Percentiles rank a stretch among this genome's conserved stretches.
These are phyloP conservation scores for Pyrgus malvae DNA, from an alignment of 2,888 invertebrate genomes.

Conservation along the genomic window DNA sequence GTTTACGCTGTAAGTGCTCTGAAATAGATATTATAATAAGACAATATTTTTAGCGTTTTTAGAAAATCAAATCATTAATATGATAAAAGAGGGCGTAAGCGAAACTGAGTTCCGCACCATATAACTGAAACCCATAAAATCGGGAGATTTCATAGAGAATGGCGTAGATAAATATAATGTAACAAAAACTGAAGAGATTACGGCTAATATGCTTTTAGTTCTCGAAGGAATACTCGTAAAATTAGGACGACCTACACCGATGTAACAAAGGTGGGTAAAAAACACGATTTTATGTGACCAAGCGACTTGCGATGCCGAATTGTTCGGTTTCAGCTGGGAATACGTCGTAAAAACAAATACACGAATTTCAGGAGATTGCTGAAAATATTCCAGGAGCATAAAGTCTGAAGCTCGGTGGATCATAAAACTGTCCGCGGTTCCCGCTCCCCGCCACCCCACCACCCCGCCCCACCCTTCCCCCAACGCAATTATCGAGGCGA, in stretches of 20 bases:
- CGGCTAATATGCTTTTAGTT: no score
- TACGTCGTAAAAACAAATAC: conserved; percentile 19
- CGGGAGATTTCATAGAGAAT: no score
- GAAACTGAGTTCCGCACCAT: no score
- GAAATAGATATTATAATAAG: no score
- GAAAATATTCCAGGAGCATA: conserved; percentile 13
- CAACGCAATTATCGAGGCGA: background rate
- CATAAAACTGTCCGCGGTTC: conserved; percentile 14
- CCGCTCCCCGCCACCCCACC: background rate
- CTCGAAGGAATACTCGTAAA: background rate
- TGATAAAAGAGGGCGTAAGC: no score
- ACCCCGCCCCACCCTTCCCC: background rate
- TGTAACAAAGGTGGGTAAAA: conserved; percentile 1
- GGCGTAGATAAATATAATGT: no score
- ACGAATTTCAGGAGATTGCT: conserved; percentile 16
- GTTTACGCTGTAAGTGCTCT: no score
- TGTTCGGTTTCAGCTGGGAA: conserved; percentile 15
- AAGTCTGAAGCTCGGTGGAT: conserved; percentile 11
- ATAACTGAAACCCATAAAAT: no score
- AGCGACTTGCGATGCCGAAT: conserved; percentile 3
- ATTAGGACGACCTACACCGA: background rate
- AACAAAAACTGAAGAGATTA: no score
- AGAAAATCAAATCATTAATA: no score
- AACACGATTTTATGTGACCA: conserved; percentile 8
- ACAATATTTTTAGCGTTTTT: no score